These are phyloP conservation scores for Ypsolopha scabrella DNA, from an alignment of 2,888 invertebrate species.

Conservation along the genomic window DNA sequence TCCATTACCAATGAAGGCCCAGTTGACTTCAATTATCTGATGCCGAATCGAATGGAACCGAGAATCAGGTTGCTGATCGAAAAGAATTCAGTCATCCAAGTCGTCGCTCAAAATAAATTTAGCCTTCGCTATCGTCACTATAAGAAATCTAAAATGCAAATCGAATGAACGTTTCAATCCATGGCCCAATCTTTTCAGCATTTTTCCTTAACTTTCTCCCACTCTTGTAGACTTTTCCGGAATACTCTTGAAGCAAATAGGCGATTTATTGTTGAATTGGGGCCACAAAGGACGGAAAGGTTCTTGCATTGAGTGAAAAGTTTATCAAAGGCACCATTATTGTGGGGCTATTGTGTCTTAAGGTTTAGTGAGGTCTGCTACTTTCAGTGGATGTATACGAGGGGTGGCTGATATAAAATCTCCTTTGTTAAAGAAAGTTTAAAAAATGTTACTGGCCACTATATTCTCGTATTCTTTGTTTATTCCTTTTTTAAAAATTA, in stretches of 20 bases:
- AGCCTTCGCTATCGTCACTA: no score
- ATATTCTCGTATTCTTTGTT: no score
- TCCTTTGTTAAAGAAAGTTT: no score
- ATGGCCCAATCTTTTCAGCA: not conserved
- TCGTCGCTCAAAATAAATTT: no score
- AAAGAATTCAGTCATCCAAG: no score
- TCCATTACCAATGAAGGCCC: no score
- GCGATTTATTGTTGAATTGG: constrained; percentile 25
- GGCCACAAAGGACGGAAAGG: constrained; percentile 20
- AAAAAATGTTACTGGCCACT: no score
- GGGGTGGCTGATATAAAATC: no score
- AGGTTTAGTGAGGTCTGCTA: not conserved
- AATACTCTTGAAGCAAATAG: constrained; percentile 15
- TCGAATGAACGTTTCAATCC: not conserved
- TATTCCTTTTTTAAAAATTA: no score
- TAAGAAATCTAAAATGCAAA: not conserved
- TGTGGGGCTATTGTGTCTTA: constrained; percentile 11
- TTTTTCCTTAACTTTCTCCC: not conserved
- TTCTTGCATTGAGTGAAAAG: constrained; percentile 17
- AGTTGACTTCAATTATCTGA: no score
- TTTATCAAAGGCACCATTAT: constrained; percentile 22
- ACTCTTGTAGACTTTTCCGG: not conserved
- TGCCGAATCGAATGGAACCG: no score
- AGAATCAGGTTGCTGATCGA: no score
- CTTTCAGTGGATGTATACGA: not conserved